A percentile compares a stretch with the other conserved stretches of the same genome.
Evolutionary conservation across 1,140 invertebrate genomes (phyloP).

Genomic region (Drosophila baimaii): DNA sequence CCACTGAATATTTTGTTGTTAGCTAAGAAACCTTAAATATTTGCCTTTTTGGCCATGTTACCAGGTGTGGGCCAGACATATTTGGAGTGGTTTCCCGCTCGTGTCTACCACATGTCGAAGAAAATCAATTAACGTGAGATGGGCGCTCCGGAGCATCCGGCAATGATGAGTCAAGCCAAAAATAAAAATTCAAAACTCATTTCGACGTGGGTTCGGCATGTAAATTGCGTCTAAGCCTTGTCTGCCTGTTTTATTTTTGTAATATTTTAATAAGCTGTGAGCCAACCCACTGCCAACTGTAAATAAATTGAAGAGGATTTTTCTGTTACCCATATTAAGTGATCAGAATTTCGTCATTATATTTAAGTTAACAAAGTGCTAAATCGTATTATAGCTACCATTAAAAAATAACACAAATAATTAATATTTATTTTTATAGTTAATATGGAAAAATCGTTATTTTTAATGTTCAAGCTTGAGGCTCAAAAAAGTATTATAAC

Average conservation of each 20-base stretch:
- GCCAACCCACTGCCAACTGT: constrained; percentile 15
- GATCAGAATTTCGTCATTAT: background rate
- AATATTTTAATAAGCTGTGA: constrained; percentile 24
- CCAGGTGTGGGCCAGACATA: constrained; percentile 14
- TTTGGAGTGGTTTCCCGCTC: constrained; percentile 20
- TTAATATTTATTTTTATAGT: too few relatives aligned
- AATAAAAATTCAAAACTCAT: constrained; percentile 10
- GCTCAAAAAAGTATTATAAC: too few relatives aligned
- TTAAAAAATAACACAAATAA: background rate
- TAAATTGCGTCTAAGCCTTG: constrained; percentile 45
- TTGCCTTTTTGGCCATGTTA: background rate
- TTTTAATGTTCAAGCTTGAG: too few relatives aligned
- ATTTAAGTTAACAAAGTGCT: background rate
- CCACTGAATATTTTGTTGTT: too few relatives aligned
- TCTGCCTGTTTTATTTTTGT: constrained; percentile 7
- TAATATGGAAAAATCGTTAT: too few relatives aligned
- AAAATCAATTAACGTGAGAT: constrained; percentile 40
- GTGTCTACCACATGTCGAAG: constrained; percentile 9
- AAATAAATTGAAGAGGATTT: constrained; percentile 10
- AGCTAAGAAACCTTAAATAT: too few relatives aligned
- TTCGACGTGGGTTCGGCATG: constrained; percentile 38
- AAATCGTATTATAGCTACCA: background rate
- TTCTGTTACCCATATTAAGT: background rate
- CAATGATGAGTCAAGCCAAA: constrained; percentile 42
- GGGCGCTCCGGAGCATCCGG: constrained; percentile 31